Conservation (phyloP, 2,797 vertebrate species). For the Gorsachius magnificus region DNA sequence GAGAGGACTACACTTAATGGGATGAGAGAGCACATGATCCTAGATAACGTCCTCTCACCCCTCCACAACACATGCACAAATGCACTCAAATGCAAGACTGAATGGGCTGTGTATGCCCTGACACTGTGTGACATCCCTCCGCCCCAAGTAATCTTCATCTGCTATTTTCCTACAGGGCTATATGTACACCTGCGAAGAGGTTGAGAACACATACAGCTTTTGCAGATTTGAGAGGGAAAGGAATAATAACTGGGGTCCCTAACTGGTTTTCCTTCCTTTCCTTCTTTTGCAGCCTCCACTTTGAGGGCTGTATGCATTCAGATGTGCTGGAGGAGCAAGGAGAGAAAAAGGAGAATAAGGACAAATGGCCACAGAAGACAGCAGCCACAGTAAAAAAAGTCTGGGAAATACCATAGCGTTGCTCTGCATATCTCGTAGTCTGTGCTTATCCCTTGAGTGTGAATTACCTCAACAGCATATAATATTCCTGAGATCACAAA, state of each 20-base stretch:
- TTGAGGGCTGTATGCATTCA: neutral
- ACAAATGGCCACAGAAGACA: neutral
- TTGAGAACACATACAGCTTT: neutral
- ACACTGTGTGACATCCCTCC: neutral
- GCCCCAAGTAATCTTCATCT: neutral
- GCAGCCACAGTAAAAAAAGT: neutral
- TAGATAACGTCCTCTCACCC: neutral
- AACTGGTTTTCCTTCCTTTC: neutral
- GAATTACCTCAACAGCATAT: neutral
- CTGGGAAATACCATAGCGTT: neutral
- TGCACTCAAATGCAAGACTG: neutral
- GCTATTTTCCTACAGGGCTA: neutral
- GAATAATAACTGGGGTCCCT: neutral
- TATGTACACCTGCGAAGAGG: no score
- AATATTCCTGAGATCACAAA: neutral
- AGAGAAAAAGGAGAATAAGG: neutral
- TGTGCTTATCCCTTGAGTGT: neutral
- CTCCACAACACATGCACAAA: rapidly evolving
- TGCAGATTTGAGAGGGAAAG: neutral
- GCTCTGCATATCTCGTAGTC: neutral
- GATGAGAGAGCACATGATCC: neutral
- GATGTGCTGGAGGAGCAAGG: neutral
- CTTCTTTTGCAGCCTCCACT: neutral
- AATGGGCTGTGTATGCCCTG: neutral
- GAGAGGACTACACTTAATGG: neutral